These are phyloP conservation scores for Drosophila prosaltans DNA, from an alignment of 1,140 invertebrate species.

Conservation along the genomic window DNA sequence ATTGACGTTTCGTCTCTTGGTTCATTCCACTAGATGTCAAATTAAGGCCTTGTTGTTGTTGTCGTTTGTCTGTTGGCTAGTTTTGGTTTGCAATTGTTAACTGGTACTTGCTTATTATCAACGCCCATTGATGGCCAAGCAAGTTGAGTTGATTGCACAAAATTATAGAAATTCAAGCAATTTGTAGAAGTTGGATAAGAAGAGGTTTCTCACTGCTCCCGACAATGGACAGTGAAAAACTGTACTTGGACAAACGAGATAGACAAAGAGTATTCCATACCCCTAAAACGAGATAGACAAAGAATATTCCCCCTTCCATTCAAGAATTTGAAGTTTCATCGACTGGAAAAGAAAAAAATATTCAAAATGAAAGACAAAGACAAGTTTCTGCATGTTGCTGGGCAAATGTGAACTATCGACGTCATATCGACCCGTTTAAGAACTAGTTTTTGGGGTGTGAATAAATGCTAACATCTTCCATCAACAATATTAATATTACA, in stretches of 20 bases:
- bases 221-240: background rate
- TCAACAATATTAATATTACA: conserved; percentile 11
- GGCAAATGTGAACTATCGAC: conserved; percentile 32
- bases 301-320: background rate
- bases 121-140: conserved; percentile 52
- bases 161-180: conserved; percentile 55
- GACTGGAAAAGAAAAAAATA: conserved; percentile 13
- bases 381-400: conserved; percentile 9
- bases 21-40: conserved; percentile 43
- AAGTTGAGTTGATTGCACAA: conserved; percentile 48
- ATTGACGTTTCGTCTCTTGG: conserved; percentile 48
- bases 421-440: conserved; percentile 37
- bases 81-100: conserved; percentile 18
- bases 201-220: background rate
- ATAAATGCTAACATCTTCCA: conserved; percentile 40
- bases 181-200: background rate
- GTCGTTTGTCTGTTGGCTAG: conserved; percentile 8
- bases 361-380: conserved; percentile 9
- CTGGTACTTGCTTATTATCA: conserved; percentile 55
- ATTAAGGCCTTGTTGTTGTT: conserved; percentile 44
- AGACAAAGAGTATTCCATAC: background rate
- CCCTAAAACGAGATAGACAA: background rate
- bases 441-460: conserved; percentile 27
- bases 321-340: background rate
- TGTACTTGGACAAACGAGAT: background rate